Percentiles rank a stretch among this genome's conserved stretches.
Evolutionary conservation across 2,888 invertebrate species (phyloP).

Genomic region (Pollenia amentaria): DNA sequence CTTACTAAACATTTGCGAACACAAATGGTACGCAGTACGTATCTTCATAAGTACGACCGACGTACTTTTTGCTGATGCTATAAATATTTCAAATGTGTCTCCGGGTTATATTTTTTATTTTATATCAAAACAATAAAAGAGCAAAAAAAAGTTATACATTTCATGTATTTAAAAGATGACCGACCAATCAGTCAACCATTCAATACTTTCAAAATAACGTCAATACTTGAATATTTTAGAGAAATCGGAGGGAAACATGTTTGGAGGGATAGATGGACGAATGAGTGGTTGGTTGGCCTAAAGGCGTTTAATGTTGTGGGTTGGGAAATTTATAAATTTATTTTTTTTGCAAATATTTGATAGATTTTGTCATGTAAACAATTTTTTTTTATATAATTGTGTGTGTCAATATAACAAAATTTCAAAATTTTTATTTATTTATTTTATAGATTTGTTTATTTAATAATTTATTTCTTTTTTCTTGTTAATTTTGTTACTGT

Average conservation of each 20-base stretch:
- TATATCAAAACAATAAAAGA: neutral
- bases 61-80: neutral
- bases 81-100: constrained; percentile 17
- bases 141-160: neutral
- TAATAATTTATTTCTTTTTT: constrained; percentile 15
- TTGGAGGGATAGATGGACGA: neutral
- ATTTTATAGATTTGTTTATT: constrained; percentile 41
- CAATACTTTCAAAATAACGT: constrained; percentile 32
- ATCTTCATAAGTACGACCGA: neutral
- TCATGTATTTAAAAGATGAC: constrained; percentile 41
- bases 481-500: constrained; percentile 31
- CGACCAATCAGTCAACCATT: constrained; percentile 31
- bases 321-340: constrained; percentile 19
- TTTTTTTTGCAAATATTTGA: constrained; percentile 27
- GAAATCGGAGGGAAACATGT: constrained; percentile 1
- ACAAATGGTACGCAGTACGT: neutral
- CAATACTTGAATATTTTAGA: constrained; percentile 41
- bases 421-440: constrained; percentile 27
- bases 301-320: constrained; percentile 42
- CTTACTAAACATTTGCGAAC: constrained; percentile 19
- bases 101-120: constrained; percentile 17
- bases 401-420: constrained; percentile 48
- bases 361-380: constrained; percentile 34
- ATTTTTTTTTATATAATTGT: neutral
- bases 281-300: constrained; percentile 28